Percentiles rank a stretch among this genome's conserved stretches.
Conservation (phyloP, 1,140 invertebrate genomes). For the Diuraphis noxia region DNA sequence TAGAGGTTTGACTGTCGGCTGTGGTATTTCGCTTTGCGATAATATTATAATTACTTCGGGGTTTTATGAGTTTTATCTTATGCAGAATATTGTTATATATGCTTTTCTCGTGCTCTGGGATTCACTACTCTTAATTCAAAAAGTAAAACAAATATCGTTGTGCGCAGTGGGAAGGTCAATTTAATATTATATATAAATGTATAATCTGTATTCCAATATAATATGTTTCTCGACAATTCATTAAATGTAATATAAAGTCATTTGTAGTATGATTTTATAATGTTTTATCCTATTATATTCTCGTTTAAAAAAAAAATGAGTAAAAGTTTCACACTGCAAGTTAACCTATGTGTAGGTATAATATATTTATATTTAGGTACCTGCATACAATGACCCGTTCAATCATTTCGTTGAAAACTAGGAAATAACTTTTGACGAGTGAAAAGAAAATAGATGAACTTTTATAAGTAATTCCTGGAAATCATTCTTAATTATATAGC, state of each 20-base stretch:
- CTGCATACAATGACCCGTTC: neutral
- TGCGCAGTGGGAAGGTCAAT: neutral
- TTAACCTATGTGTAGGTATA: neutral
- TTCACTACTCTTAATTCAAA: neutral
- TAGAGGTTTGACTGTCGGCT: neutral
- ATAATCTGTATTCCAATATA: neutral
- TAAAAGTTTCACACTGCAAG: neutral
- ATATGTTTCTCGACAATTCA: neutral
- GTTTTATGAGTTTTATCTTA: constrained; percentile 11
- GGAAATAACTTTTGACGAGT: neutral
- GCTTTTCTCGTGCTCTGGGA: neutral
- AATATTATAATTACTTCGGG: neutral
- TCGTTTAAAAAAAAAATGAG: neutral
- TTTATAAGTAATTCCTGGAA: neutral
- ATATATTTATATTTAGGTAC: neutral
- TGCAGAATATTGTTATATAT: neutral
- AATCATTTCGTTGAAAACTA: neutral
- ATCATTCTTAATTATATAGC: neutral
- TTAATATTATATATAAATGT: neutral
- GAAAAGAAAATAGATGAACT: neutral
- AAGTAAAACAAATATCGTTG: neutral
- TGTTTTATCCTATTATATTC: neutral
- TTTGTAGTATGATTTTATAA: too few relatives aligned
- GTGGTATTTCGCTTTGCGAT: neutral
- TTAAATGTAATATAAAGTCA: neutral